Base-by-base conservation (phyloP, 2,797 vertebrate genomes). In the Sebastes vulpes region DNA sequence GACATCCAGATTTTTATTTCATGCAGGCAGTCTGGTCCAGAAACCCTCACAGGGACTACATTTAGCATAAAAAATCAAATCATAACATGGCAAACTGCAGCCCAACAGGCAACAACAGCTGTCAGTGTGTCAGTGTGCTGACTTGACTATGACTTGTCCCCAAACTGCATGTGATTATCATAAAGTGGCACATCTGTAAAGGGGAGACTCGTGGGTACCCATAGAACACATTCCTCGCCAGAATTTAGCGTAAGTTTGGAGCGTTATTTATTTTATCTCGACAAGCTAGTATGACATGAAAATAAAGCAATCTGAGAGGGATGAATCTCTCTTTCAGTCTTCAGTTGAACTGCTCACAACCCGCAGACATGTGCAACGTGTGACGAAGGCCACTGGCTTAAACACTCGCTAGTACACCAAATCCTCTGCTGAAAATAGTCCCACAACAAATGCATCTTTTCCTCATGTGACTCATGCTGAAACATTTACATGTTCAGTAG, bases 391-490 rank as follows among this genome's bases (percentile, higher is more conserved):
- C 12, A 2, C 8, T 42, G 32, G 25, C 9, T 76, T 66, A 10
- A 52, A 75, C 11, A 20, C 31, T 46, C 5, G 2, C 5, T 18
- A 14, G 14, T 54, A 57, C 32, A 56, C 4, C 4, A 61, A 60
- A 66, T n/a, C 10, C 1, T 6, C 29, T 68, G 52, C 57, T 26
- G 20, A 60, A 66, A 65, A 65, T 25, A 48, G 32, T 32, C 25
- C 11, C 11, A 6, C 8, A 9, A 60, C 21, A 73, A 61, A 65
- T 38, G 42, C 12, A 61, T 35, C 16, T 63, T 25, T 16, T 71
- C n/a, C 25, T 65, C 11, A 1, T 46, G 25, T 58, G 70, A 70
- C 32, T 79, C 64, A 74, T 26, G 29, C 59, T 71, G 14, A 78
- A 58, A 35, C 21, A 31, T 64, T 71, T 29, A 57, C 5, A 3